Conservation (phyloP, 2,888 invertebrate genomes). For the Cerastoderma edule region DNA sequence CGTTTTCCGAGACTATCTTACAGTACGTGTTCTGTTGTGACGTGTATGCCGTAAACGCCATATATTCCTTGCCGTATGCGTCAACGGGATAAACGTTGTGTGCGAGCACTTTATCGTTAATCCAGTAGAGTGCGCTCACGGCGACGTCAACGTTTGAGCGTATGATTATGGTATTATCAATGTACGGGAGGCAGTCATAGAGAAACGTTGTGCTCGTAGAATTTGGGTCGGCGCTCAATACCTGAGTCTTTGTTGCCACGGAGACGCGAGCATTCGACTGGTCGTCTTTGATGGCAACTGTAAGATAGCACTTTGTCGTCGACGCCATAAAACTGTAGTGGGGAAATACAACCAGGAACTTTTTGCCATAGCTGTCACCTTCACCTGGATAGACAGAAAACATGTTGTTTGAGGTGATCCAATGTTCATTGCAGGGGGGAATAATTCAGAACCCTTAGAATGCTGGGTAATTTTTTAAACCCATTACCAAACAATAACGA, state of each 20-base stretch:
- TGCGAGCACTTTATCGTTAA: not conserved
- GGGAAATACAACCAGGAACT: conserved; percentile 33
- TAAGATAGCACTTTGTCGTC: not conserved
- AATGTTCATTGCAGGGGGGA: no score
- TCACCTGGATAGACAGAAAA: conserved; percentile 21
- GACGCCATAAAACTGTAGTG: not conserved
- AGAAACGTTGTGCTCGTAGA: not conserved
- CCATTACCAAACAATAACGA: not conserved
- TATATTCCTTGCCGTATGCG: conserved; percentile 30
- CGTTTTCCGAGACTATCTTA: conserved; percentile 1
- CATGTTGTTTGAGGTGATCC: no score
- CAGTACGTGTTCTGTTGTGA: not conserved
- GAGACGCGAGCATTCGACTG: not conserved
- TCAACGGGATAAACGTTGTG: conserved; percentile 31
- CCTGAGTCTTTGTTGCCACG: not conserved
- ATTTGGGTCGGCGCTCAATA: not conserved
- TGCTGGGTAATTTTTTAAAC: no score
- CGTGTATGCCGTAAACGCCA: conserved; percentile 14
- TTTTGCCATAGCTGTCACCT: conserved; percentile 29
- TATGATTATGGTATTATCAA: not conserved
- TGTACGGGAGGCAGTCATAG: not conserved
- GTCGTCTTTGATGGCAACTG: no score
- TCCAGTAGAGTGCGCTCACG: conserved; percentile 8
- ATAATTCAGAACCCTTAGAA: no score
- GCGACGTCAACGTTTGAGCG: not conserved